phyloP scores from a whole-genome alignment of 2,797 vertebrate genomes.

The Cuniculus paca region DNA sequence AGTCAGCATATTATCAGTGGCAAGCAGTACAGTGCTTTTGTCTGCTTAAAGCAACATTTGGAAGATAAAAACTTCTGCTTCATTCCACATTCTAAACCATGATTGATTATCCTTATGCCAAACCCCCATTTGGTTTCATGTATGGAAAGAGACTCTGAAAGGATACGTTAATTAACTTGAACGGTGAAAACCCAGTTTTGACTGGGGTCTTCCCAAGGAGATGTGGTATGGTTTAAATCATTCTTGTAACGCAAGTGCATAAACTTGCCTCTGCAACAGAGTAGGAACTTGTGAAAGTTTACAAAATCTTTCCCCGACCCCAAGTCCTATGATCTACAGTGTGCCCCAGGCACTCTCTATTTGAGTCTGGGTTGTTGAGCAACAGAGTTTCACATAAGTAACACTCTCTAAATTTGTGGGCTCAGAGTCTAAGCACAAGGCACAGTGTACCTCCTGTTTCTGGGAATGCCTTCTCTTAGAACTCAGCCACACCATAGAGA shows the following conservation, averaged over 20 bases:
- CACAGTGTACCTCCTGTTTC: background rate
- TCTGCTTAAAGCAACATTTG: background rate
- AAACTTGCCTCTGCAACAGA: background rate
- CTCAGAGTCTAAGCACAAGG: background rate
- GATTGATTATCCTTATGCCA: background rate
- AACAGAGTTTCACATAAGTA: background rate
- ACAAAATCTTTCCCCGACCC: background rate
- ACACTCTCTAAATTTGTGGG: background rate
- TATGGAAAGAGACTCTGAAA: background rate
- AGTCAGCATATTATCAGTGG: background rate
- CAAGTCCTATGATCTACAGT: background rate
- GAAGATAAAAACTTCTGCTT: background rate
- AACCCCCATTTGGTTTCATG: background rate
- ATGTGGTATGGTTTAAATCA: background rate
- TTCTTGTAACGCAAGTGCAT: background rate
- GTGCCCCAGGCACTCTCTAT: background rate
- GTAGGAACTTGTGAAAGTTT: background rate
- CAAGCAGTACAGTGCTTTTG: background rate
- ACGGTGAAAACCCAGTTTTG: background rate
- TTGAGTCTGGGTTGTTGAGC: background rate
- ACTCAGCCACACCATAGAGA: background rate
- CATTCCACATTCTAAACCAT: background rate
- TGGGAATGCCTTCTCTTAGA: background rate
- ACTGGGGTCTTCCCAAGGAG: background rate
- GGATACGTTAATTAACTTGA: background rate